Base-by-base conservation (phyloP, 2,797 vertebrate species). In the Sebastes cheni region DNA sequence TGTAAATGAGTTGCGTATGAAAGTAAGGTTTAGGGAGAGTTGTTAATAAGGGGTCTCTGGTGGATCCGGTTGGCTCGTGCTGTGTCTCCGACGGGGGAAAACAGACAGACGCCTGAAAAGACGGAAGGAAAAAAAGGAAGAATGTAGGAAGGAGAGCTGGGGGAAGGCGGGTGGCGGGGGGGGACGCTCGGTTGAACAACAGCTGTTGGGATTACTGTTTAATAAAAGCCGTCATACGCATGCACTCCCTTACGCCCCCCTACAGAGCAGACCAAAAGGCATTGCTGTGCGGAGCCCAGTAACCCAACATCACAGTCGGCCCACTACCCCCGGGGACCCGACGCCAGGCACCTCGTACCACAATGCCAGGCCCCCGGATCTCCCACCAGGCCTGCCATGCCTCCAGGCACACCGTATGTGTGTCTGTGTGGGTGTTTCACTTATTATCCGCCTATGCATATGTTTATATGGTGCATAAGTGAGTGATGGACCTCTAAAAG, bases 171-270 rank as follows among this genome's bases (percentile, higher is more conserved):
- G 18, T 29, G 55, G 12, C 5, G 1, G 0, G 4, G 75, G 76
- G 12, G 32, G 61, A 59, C n/a, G 56, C 79, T 76, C 59, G 74
- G 80, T 68, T 85, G 74, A 89, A 92, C 91, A 95, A 92, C 95
- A 95, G 95, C 95, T 96, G 95, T 91, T 91, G 83, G 89, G 90
- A 95, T 95, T 94, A 94, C 84, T 81, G 90, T 94, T 93, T 93
- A 94, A 95, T 94, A 94, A 93, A 91, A 93, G 79, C 81, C 52
- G 83, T 86, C 88, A 84, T 74, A 84, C 23, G 86, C 81, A 77
- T 83, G 74, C 90, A 81, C 85, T 81, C 82, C 83, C 80, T 89
- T 62, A 59, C 81, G 76, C 70, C 87, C 89, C 83, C 92, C 89
- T 58, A 58, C 88, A 71, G 86, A 87, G 92, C 50, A 61, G 88